Conservation (phyloP, 2,797 vertebrate genomes). For the Centropyge bicolor region DNA sequence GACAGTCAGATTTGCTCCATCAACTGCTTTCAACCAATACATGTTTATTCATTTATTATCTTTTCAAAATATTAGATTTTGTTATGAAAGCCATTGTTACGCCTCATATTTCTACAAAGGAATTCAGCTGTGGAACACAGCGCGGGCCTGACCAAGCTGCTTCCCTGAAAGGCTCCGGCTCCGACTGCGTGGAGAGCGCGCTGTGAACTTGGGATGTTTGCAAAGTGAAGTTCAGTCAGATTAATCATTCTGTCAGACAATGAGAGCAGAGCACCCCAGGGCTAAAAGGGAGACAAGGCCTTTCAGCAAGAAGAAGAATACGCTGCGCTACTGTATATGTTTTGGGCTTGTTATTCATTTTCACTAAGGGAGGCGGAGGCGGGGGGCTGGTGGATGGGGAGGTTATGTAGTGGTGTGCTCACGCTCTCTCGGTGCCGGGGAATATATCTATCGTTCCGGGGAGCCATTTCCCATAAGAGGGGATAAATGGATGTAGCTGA, state of each 20-base stretch:
- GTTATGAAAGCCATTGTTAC: slow-evolving; percentile 13
- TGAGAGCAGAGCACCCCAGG: slow-evolving; percentile 84
- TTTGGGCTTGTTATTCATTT: slow-evolving; percentile 84
- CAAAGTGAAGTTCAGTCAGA: slow-evolving; percentile 85
- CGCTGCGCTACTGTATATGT: slow-evolving; percentile 70
- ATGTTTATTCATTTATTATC: slow-evolving; percentile 4
- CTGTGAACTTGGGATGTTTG: slow-evolving; percentile 85
- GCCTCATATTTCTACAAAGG: slow-evolving; percentile 42
- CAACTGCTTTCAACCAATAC: slow-evolving; percentile 6
- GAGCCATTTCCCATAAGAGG: slow-evolving; percentile 81
- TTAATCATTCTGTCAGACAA: slow-evolving; percentile 89
- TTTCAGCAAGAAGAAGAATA: slow-evolving; percentile 83
- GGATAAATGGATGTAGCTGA: slow-evolving; percentile 84
- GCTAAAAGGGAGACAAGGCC: slow-evolving; percentile 84
- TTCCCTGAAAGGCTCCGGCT: slow-evolving; percentile 47
- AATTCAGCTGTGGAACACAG: slow-evolving; percentile 19
- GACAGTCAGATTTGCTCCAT: neutral
- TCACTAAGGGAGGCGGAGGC: slow-evolving; percentile 58
- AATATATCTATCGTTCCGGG: slow-evolving; percentile 73
- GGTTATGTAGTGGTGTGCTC: slow-evolving; percentile 59
- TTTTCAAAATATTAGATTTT: slow-evolving; percentile 13
- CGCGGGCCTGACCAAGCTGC: slow-evolving; percentile 32
- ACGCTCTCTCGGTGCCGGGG: slow-evolving; percentile 50
- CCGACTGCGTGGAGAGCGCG: slow-evolving; percentile 53
- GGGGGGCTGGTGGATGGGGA: slow-evolving; percentile 18